Conservation (phyloP, 2,888 invertebrate species). For the Gastrophysa polygoni region DNA sequence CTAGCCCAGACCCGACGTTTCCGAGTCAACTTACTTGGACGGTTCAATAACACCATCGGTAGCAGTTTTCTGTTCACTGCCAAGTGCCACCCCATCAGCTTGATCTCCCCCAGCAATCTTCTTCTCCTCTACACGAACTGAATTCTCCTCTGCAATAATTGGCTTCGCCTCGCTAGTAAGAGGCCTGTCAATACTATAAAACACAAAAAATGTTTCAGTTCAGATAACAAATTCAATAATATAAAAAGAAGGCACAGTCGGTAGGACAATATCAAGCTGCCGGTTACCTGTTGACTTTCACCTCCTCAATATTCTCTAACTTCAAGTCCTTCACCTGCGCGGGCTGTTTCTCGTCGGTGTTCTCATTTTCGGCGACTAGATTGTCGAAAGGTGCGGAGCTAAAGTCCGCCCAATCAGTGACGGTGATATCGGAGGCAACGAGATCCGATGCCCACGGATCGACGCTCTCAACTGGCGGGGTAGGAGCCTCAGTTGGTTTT, state of each 20-base stretch:
- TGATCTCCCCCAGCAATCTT: conserved; percentile 38
- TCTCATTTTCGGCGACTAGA: too few species aligned
- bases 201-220: too few species aligned
- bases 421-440: conserved; percentile 26
- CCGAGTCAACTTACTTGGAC: conserved; percentile 45
- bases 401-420: conserved; percentile 59
- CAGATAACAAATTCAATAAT: too few species aligned
- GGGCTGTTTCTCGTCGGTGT: neutral
- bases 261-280: neutral
- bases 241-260: too few species aligned
- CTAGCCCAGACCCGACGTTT: too few species aligned
- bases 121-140: too few species aligned
- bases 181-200: conserved; percentile 36
- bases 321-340: conserved; percentile 41
- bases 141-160: conserved; percentile 7
- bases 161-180: conserved; percentile 17
- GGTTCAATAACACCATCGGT: conserved; percentile 35
- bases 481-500: conserved; percentile 30
- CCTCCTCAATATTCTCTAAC: conserved; percentile 41
- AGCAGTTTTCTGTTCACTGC: conserved; percentile 22
- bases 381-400: conserved; percentile 50
- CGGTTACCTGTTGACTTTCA: conserved; percentile 20
- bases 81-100: conserved; percentile 17
- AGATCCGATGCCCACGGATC: conserved; percentile 49
- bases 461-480: conserved; percentile 33